Evolutionary conservation across 2,113 vertebrate genomes (phyloP).

Genomic region (Nettapus auritus): DNA sequence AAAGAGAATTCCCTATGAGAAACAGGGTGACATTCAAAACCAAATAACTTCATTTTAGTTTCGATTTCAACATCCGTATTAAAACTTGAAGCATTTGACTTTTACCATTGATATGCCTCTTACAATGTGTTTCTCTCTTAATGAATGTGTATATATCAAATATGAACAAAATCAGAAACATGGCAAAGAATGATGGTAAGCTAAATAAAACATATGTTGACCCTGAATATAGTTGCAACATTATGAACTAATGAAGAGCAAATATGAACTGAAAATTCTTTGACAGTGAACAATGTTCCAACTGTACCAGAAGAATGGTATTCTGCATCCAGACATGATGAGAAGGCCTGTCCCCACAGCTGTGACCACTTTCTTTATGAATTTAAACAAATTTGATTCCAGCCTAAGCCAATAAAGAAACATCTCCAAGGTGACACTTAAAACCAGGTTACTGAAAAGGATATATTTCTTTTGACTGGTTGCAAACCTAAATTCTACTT

Average conservation of each 20-base stretch:
- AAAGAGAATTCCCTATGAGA: background rate
- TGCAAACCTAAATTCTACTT: background rate
- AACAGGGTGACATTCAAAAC: background rate
- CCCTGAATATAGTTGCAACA: conserved; percentile 2
- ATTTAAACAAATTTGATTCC: background rate
- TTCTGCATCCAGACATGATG: background rate
- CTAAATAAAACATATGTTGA: conserved; percentile 55
- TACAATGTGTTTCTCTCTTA: conserved; percentile 14
- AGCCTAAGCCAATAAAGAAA: background rate
- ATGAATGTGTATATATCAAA: background rate
- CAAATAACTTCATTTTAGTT: background rate
- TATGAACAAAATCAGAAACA: conserved; percentile 42
- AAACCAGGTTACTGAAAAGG: background rate
- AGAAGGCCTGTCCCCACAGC: background rate
- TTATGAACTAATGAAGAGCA: conserved; percentile 15
- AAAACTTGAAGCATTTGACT: conserved; percentile 18
- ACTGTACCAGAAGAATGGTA: background rate
- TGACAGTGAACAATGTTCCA: background rate
- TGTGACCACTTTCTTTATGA: background rate
- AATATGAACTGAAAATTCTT: conserved; percentile 21
- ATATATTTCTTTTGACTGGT: background rate
- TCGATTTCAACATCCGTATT: background rate
- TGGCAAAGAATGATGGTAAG: conserved; percentile 17
- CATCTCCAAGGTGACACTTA: background rate
- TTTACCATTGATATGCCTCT: background rate